Percentiles rank a stretch among this genome's conserved stretches.
These are phyloP conservation scores for Parapristionchus giblindavisi DNA, from an alignment of 2,888 invertebrate species.

Conservation along the genomic window DNA sequence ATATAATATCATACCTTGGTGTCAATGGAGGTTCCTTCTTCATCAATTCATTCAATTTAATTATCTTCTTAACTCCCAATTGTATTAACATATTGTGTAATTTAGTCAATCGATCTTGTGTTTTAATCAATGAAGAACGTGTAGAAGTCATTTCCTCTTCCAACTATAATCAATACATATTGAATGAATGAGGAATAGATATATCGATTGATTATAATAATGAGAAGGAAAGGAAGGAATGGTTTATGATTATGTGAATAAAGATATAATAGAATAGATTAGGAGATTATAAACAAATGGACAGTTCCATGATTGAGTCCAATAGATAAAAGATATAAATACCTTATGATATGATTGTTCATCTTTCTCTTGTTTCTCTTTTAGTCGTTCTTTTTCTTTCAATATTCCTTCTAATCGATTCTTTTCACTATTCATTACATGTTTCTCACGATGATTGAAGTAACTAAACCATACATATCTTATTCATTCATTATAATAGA, in stretches of 20 bases:
- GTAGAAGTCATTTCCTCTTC: background rate
- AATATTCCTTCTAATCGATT: slow-evolving; percentile 43
- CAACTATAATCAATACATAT: slow-evolving; percentile 9
- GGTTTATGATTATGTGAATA: too few relatives aligned
- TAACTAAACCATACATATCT: slow-evolving; percentile 46
- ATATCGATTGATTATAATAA: background rate
- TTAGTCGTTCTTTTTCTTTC: slow-evolving; percentile 39
- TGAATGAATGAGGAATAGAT: background rate
- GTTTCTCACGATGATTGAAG: slow-evolving; percentile 54
- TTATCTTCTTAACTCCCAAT: slow-evolving; percentile 37
- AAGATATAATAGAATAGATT: too few relatives aligned
- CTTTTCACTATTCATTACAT: slow-evolving; percentile 51
- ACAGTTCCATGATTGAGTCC: background rate
- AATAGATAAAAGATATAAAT: background rate
- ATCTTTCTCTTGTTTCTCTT: slow-evolving; percentile 33
- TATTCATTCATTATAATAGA: slow-evolving; percentile 10
- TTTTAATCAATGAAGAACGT: background rate
- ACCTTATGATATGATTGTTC: slow-evolving; percentile 39
- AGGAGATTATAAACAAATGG: too few relatives aligned
- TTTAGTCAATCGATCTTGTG: background rate
- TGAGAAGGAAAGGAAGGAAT: background rate
- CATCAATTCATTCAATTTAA: slow-evolving; percentile 1
- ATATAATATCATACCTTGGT: background rate
- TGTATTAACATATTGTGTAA: slow-evolving; percentile 7
- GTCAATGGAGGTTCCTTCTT: slow-evolving; percentile 21